Evolutionary conservation across 2,113 vertebrate species (phyloP).

Genomic region (Charina bottae): DNA sequence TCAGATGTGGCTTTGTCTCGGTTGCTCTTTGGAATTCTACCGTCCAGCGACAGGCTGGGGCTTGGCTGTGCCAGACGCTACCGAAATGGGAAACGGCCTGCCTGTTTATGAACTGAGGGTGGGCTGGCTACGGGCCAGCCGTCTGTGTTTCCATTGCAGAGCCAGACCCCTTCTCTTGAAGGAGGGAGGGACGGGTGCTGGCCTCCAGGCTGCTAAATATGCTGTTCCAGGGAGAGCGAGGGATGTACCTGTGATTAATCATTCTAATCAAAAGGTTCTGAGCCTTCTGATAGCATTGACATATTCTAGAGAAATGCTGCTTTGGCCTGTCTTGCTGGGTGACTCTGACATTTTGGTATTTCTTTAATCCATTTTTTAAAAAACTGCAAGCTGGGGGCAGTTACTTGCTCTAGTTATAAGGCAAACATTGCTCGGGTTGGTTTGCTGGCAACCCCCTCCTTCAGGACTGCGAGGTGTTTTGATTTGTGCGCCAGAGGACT

Average conservation of each 20-base stretch:
- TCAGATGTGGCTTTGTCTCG: background rate
- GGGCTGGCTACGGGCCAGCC: fast-evolving
- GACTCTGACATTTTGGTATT: background rate
- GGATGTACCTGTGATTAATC: background rate
- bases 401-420: background rate
- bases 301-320: background rate
- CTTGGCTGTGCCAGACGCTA: background rate
- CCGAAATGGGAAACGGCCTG: background rate
- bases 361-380: background rate
- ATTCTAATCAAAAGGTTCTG: too few relatives aligned
- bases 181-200: fast-evolving
- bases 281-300: background rate
- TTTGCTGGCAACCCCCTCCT: background rate
- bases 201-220: background rate
- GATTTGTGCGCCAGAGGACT: background rate
- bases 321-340: background rate
- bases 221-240: background rate
- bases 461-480: background rate
- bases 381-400: background rate
- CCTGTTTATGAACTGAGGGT: background rate
- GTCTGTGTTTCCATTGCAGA: fast-evolving
- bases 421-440: background rate
- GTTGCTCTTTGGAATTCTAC: constrained; percentile 16
- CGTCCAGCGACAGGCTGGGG: background rate
- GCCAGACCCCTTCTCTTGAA: fast-evolving